Evolutionary conservation across 2,113 vertebrate species (phyloP).

Genomic region (Coregonus clupeaformis): DNA sequence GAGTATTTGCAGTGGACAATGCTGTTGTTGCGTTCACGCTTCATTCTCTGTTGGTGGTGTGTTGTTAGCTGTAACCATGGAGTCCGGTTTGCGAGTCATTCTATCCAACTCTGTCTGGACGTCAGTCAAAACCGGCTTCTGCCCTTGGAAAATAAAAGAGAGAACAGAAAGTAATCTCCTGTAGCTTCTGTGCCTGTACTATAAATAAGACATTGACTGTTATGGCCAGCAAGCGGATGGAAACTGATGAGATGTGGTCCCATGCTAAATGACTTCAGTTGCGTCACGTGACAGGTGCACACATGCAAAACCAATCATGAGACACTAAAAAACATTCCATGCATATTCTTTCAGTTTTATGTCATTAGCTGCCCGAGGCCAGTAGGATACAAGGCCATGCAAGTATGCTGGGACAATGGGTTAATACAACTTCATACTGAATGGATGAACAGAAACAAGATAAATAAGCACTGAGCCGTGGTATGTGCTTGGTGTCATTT

Average conservation of each 20-base stretch:
- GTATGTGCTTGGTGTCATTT: slow-evolving; percentile 17
- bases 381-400: not conserved
- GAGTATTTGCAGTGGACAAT: slow-evolving; percentile 55
- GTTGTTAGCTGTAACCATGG: slow-evolving; percentile 85
- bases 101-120: slow-evolving; percentile 97
- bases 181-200: slow-evolving; percentile 67
- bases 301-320: slow-evolving; percentile 51
- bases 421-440: not conserved
- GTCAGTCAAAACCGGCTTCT: slow-evolving; percentile 98
- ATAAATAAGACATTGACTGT: slow-evolving; percentile 28
- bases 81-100: slow-evolving; percentile 94
- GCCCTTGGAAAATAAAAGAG: slow-evolving; percentile 80
- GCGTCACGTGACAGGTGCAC: slow-evolving; percentile 21
- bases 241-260: slow-evolving; percentile 25
- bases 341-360: not conserved
- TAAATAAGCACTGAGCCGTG: not conserved
- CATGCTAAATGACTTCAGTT: slow-evolving; percentile 45
- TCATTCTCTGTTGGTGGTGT: slow-evolving; percentile 88
- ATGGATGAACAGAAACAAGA: not conserved
- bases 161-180: slow-evolving; percentile 75
- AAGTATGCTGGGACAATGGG: not conserved
- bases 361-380: not conserved
- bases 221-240: slow-evolving; percentile 46
- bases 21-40: slow-evolving; percentile 81
- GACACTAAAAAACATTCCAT: slow-evolving; percentile 7